Conservation (phyloP, 2,113 vertebrate genomes). For the Pimephales promelas region DNA sequence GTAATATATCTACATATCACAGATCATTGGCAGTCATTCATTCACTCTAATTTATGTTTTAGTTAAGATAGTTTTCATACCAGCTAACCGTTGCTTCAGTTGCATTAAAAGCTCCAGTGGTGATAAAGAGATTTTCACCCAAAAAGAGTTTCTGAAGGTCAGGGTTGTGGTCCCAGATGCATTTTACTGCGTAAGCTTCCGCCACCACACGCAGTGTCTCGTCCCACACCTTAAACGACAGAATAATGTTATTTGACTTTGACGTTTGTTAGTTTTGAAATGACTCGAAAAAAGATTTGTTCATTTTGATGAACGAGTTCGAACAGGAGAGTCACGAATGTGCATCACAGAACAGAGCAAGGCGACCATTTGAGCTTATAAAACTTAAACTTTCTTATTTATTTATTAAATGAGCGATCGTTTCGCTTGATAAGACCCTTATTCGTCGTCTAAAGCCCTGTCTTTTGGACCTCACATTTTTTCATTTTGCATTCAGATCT, state of each 20-base stretch:
- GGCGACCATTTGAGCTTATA: too few species aligned
- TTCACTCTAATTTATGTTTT: not conserved
- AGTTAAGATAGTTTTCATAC: slow-evolving; percentile 65
- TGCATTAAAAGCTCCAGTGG: slow-evolving; percentile 53
- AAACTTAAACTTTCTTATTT: too few species aligned
- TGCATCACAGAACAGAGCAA: too few species aligned
- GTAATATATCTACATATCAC: not conserved
- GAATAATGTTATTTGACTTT: not conserved
- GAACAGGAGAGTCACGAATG: too few species aligned
- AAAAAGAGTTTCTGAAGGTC: slow-evolving; percentile 43
- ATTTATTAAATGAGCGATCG: too few species aligned
- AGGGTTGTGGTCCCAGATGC: slow-evolving; percentile 74
- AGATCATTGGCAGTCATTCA: not conserved
- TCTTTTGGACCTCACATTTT: not conserved
- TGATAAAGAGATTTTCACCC: slow-evolving; percentile 72
- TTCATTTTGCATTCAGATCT: not conserved
- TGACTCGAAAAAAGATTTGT: too few species aligned
- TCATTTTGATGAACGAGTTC: too few species aligned
- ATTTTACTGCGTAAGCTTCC: slow-evolving; percentile 66
- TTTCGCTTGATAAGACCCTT: too few species aligned
- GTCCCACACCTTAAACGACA: slow-evolving; percentile 71
- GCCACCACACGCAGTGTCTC: slow-evolving; percentile 60
- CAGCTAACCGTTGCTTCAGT: slow-evolving; percentile 64
- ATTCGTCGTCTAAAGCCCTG: too few species aligned
- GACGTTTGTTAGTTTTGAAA: too few species aligned